phyloP scores from a whole-genome alignment of 2,888 invertebrate species.

The Oxytorus armatus region DNA sequence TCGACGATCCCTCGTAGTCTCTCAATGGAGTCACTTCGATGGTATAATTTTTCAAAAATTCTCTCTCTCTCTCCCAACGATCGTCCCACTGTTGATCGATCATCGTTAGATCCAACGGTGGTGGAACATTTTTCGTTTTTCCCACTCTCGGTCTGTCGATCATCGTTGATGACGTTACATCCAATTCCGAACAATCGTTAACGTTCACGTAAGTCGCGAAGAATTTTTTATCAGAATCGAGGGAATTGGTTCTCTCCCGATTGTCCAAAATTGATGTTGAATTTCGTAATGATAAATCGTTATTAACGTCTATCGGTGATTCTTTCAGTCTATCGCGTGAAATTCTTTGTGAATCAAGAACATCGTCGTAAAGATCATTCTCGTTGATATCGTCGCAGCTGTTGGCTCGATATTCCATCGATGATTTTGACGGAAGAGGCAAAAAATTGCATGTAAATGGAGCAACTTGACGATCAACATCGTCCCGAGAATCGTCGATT shows the following conservation, averaged over 20 bases:
- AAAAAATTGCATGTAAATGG: constrained; percentile 39
- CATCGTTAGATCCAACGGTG: constrained; percentile 73
- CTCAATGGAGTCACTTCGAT: constrained; percentile 72
- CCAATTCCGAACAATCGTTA: constrained; percentile 63
- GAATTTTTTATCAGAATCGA: constrained; percentile 60
- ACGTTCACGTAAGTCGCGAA: constrained; percentile 69
- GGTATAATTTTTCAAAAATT: constrained; percentile 71
- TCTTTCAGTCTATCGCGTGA: constrained; percentile 34
- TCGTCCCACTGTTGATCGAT: constrained; percentile 71
- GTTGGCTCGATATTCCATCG: constrained; percentile 47
- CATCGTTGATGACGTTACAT: constrained; percentile 47
- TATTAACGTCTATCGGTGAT: constrained; percentile 49
- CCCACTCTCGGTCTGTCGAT: constrained; percentile 15
- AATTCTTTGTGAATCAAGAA: neutral
- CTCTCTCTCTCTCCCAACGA: constrained; percentile 71
- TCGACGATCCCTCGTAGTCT: constrained; percentile 70
- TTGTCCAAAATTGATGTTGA: neutral
- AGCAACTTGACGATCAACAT: constrained; percentile 4
- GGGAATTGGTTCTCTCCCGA: constrained; percentile 38
- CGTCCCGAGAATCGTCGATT: constrained; percentile 18
- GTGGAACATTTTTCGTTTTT: constrained; percentile 65
- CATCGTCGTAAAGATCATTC: constrained; percentile 14
- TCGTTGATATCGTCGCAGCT: constrained; percentile 48
- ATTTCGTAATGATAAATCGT: constrained; percentile 17
- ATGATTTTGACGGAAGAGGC: constrained; percentile 53